Percentiles rank a stretch among this genome's conserved stretches.
Evolutionary conservation across 2,888 invertebrate species (phyloP).

Genomic region (Hyposoter dolosus): DNA sequence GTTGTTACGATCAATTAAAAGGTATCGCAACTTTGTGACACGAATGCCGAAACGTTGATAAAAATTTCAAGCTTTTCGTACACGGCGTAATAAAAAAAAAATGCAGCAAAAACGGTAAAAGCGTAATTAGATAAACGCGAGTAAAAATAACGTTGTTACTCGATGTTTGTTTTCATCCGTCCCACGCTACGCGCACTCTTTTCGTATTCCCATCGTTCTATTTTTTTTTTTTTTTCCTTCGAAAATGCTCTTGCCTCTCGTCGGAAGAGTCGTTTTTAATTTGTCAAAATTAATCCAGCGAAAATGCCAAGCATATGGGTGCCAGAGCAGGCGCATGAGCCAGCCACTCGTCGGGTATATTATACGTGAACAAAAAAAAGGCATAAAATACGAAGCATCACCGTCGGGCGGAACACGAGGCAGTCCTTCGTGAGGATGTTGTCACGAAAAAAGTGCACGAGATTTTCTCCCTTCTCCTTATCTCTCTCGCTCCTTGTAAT

Average conservation of each 20-base stretch:
- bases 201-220: conserved; percentile 15
- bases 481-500: background rate
- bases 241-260: background rate
- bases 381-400: background rate
- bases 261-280: conserved; percentile 52
- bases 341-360: conserved; percentile 12
- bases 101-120: background rate
- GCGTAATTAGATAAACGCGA: conserved; percentile 1
- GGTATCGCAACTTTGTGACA: background rate
- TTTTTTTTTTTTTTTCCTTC: conserved; percentile 31
- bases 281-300: conserved; percentile 64
- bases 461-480: background rate
- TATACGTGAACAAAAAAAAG: conserved; percentile 1
- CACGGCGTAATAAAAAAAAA: background rate
- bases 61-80: background rate
- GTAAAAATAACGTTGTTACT: conserved; percentile 4
- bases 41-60: background rate
- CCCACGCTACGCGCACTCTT: conserved; percentile 29
- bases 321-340: conserved; percentile 42
- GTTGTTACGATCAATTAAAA: background rate
- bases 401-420: background rate
- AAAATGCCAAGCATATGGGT: conserved; percentile 62
- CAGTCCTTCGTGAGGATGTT: conserved; percentile 3
- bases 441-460: conserved; percentile 27
- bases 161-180: conserved; percentile 3